A percentile compares a stretch with the other conserved stretches of the same genome.
Evolutionary conservation across 2,797 vertebrate species (phyloP).

Genomic region (Naso thynnoides): DNA sequence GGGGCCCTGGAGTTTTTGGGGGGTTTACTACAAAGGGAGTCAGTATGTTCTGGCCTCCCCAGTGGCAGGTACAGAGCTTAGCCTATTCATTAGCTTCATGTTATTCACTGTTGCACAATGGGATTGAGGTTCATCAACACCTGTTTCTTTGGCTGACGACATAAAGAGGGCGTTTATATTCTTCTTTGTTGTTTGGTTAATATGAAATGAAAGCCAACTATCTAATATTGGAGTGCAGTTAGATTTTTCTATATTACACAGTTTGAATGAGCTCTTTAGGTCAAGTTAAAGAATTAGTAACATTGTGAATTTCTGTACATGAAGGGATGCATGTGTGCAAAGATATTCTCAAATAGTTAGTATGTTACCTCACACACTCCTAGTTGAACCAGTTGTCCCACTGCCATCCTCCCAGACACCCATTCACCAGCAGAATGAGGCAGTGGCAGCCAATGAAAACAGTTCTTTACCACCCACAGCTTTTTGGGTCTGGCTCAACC

Average conservation of each 20-base stretch:
- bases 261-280: slow-evolving; percentile 7
- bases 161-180: slow-evolving; percentile 68
- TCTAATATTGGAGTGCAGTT: slow-evolving; percentile 43
- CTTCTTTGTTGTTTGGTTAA: slow-evolving; percentile 64
- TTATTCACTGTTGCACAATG: slow-evolving; percentile 78
- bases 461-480: slow-evolving; percentile 53
- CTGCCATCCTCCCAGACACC: slow-evolving; percentile 66
- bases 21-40: slow-evolving; percentile 80
- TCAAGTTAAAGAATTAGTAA: slow-evolving; percentile 5
- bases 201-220: slow-evolving; percentile 64
- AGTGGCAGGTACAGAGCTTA: slow-evolving; percentile 82
- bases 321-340: slow-evolving; percentile 20
- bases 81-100: slow-evolving; percentile 78
- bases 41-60: slow-evolving; percentile 77
- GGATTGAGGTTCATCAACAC: slow-evolving; percentile 77
- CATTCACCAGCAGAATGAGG: slow-evolving; percentile 69
- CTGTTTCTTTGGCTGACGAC: slow-evolving; percentile 74
- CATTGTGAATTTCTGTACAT: slow-evolving; percentile 13
- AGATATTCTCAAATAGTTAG: slow-evolving; percentile 42
- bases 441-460: slow-evolving; percentile 69
- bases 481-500: slow-evolving; percentile 71
- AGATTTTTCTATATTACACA: slow-evolving; percentile 3
- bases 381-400: slow-evolving; percentile 63
- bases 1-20: slow-evolving; percentile 71
- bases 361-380: slow-evolving; percentile 49